phyloP scores from a whole-genome alignment of 37 sponge, comb jelly and placozoan genomes.

The Haliclona indistincta region DNA sequence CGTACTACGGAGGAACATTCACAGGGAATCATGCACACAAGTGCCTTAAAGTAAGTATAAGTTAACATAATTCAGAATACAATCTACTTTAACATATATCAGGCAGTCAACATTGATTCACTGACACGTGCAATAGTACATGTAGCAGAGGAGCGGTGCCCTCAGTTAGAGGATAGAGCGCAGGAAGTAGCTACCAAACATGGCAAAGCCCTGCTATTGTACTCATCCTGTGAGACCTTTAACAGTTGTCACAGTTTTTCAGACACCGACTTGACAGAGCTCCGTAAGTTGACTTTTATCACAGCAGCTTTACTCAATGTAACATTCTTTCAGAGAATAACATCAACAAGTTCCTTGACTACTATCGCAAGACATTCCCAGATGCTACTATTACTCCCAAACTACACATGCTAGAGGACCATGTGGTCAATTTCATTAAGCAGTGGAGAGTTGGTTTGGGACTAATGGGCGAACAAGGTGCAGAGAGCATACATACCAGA shows the following conservation, averaged over 20 bases:
- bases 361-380: conserved; percentile 28
- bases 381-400: background rate
- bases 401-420: background rate
- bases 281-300: background rate
- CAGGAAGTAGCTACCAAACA: background rate
- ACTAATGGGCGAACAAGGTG: background rate
- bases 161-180: background rate
- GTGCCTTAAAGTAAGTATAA: no score
- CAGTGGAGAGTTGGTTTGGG: background rate
- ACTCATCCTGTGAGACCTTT: background rate
- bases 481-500: no score
- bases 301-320: background rate
- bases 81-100: no score
- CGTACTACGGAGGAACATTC: no score
- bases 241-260: background rate
- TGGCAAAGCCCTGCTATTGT: background rate
- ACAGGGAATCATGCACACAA: no score
- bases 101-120: background rate
- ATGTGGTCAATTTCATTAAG: background rate
- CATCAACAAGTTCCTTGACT: conserved; percentile 14
- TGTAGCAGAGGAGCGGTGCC: background rate
- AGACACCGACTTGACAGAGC: background rate
- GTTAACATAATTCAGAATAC: no score
- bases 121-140: background rate
- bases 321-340: no score